Evolutionary conservation across 2,113 vertebrate species (phyloP), one percentile per base, ranked within the genome.

Genomic region (Bostrychus sinensis): DNA sequence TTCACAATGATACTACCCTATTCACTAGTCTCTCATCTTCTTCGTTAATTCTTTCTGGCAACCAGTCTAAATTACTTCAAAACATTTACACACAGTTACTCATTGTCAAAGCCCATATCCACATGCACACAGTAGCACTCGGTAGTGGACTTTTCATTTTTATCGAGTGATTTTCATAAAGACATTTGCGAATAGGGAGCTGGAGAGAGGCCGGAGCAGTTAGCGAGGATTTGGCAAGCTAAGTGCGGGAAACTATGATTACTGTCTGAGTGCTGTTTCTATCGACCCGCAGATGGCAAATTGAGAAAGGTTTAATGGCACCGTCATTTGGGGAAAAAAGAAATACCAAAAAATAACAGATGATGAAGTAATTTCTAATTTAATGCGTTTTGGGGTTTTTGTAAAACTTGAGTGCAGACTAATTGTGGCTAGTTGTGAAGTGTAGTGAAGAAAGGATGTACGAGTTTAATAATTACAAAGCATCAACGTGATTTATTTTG

Each of bases 41-140:
- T n/a, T n/a, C n/a, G n/a, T 56, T 86, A 88, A 88, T 89, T 70
- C 78, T 65, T 67, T 83, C 76, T 77, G 85, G 84, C 82, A 64
- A 68, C 70, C 76, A 82, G 82, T 86, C 81, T 80, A 85, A 86
- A 85, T 85, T 77, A 84, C 86, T 83, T 80, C 72, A 75, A 26
- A 60, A 28, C 22, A 66, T 51, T 43, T 62, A 17, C 48, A 63
- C 43, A 28, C 43, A 64, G 6, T 51, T 58, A 62, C 77, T 77
- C 66, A 75, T 73, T 64, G 32, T 0, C 2, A 68, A 67, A 77
- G 70, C 77, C 80, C 55, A 73, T 62, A 39, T 25, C 14, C 55
- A 42, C 42, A 46, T 20, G 43, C 41, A 68, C 32, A 55, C 14
- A 46, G 38, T 54, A 34, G n/a, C 38, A 38, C 62, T 22, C 4